Evolutionary conservation across 2,797 vertebrate species (phyloP), one percentile per base, ranked within the genome.

Genomic region (Setipinna tenuifilis): DNA sequence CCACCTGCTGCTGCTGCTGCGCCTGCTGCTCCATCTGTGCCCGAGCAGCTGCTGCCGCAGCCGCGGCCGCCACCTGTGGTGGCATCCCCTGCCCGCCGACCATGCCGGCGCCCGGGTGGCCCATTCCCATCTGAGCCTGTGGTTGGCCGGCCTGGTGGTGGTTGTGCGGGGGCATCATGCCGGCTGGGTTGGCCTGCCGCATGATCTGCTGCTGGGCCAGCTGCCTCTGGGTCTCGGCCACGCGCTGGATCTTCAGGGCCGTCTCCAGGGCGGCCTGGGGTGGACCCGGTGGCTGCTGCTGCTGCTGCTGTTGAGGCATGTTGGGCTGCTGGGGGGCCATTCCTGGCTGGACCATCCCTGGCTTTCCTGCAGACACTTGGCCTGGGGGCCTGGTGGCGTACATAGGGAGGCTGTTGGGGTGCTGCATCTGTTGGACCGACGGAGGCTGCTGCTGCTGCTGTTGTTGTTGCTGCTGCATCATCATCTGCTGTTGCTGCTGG

Each of bases 241-340:
- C 95, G 46, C 98, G 96, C 91, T 99, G 98, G 91, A 99, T 99
- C 91, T 99, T 98, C 92, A 99, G 96, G 21, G 98, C 98, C 28
- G 98, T 98, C 91, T 99, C 98, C 84, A 99, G 96, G 0, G 98
- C 98, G 6, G 97, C 98, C 0, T 95, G 93, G 35, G 98, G 98
- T 46, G 98, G 97, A 0, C 97, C 98, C 28, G 95, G 90, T 25
- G 94, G 93, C 0, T 95, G 90, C 84, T 93, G 93, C 82, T 93
- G 93, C 85, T 96, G 97, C 2, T 95, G 92, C 65, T 95, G 95
- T 61, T 94, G 96, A 82, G 96, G 92, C 92, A 98, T 96, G 82
- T 94, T 87, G 59, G 89, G 96, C 21, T 95, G 95, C 92, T 97
- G 97, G 50, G 97, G 97, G 48, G 96, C 96, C 0, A 97, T 96